These are phyloP conservation scores for Geotrypetes seraphini DNA, from an alignment of 2,797 vertebrate genomes.

Conservation along the genomic window DNA sequence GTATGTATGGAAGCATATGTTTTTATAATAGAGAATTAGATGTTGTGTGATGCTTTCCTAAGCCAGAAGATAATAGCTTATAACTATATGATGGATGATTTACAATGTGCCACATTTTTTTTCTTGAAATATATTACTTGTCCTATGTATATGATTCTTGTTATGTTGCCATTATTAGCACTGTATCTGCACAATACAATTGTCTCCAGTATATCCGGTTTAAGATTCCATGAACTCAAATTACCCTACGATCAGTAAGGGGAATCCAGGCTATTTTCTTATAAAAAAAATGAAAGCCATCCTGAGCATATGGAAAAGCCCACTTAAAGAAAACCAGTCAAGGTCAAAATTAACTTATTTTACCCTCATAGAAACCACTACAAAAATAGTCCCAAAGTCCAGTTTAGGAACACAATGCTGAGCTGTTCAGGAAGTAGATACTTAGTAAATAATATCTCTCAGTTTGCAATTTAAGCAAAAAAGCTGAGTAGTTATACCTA, in stretches of 20 bases:
- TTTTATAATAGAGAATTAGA: no score
- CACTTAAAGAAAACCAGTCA: constrained; percentile 22
- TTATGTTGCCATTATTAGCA: no score
- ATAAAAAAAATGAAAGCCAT: background rate
- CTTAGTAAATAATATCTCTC: constrained; percentile 1
- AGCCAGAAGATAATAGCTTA: no score
- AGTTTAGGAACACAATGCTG: no score
- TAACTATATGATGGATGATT: no score
- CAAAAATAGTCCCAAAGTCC: constrained; percentile 43
- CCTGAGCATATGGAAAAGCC: background rate
- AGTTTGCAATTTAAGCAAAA: background rate
- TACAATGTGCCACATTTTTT: no score
- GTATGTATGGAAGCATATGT: no score
- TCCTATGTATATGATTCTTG: no score
- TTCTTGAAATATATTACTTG: no score
- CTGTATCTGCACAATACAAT: no score
- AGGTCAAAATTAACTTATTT: constrained; percentile 13
- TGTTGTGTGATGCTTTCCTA: no score
- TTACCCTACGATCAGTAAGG: background rate
- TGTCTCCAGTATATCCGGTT: no score
- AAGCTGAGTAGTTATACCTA: background rate
- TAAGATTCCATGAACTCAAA: background rate
- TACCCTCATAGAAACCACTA: constrained; percentile 19
- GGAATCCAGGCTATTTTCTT: background rate
- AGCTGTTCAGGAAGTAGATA: constrained; percentile 27